Conservation (phyloP, 2,113 vertebrate species). For the Varanus salvator region DNA sequence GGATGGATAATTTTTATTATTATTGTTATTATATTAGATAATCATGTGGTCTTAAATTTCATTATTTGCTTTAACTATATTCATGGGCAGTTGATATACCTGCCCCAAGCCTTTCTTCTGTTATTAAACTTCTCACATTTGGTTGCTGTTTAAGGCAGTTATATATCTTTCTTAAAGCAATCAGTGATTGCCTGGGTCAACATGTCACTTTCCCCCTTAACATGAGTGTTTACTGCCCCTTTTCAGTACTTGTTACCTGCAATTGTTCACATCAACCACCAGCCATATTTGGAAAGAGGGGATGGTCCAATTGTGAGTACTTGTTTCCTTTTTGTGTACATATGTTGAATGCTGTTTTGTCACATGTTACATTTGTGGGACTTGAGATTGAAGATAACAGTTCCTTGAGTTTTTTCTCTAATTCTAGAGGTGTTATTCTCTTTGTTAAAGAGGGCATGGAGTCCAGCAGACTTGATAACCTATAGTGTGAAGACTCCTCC, state of each 20-base stretch:
- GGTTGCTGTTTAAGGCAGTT: not conserved
- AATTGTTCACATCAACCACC: slow-evolving; percentile 98
- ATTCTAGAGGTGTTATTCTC: too few relatives aligned
- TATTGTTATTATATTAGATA: not conserved
- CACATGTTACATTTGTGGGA: slow-evolving; percentile 16
- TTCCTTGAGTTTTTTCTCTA: not conserved
- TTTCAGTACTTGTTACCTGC: slow-evolving; percentile 94
- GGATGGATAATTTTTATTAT: not conserved
- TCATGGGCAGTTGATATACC: not conserved
- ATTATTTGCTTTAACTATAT: not conserved
- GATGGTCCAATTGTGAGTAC: slow-evolving; percentile 96
- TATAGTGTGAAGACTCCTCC: too few relatives aligned
- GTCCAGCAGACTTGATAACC: too few relatives aligned
- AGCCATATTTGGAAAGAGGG: slow-evolving; percentile 96
- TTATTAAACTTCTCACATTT: not conserved
- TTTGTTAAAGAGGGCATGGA: too few relatives aligned
- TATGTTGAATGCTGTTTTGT: not conserved
- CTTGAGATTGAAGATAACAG: slow-evolving; percentile 40
- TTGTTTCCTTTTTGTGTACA: slow-evolving; percentile 22
- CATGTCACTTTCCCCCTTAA: not conserved
- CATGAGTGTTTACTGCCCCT: slow-evolving; percentile 17
- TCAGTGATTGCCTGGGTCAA: not conserved
- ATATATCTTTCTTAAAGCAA: not conserved
- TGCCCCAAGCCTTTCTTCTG: not conserved
- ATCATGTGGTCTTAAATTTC: not conserved